Evolutionary conservation across 2,888 invertebrate genomes (phyloP), one percentile per base, ranked within the genome.

Genomic region (Acleris holmiana): DNA sequence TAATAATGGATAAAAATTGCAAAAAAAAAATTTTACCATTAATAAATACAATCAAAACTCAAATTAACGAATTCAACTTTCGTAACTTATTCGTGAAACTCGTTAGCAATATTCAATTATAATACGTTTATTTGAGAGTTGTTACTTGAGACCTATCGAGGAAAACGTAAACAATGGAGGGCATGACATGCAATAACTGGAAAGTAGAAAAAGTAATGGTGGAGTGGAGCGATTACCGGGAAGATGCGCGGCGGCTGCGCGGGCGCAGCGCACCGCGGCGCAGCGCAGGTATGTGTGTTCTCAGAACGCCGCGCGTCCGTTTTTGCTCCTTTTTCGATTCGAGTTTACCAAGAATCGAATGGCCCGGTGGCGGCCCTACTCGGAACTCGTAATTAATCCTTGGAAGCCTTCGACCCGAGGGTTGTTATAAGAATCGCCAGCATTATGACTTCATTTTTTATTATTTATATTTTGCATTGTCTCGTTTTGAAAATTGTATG

Each of bases 291-390:
- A 91, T 85, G 89, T 84, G 84, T 85, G 81, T 92, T 92, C 91
- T 88, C 77, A 79, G 91, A 92, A 92, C 83, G 78, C 76, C 83
- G 82, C 81, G 82, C 82, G 85, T 76, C 74, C 80, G 88, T 91
- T 92, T 92, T 92, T 91, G 91, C 88, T 90, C 86, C 88, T 91
- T 91, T 92, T 92, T 91, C 89, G 91, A 89, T 89, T 89, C 85
- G 82, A 89, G 84, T 88, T 87, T 91, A 92, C 91, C 80, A 74
- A 90, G 91, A 92, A 92, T 82, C 86, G 86, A 86, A 89, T 87
- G 89, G 88, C 86, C 89, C 86, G 90, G 89, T 89, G 91, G 90
- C 89, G 87, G 87, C 74, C 84, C 88, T 92, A 92, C 91, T 89
- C 86, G 86, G 91, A 92, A 92, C 89, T 84, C 89, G 85, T 92